Conservation (phyloP, 1,140 invertebrate species). For the Sycophaga agraensis region DNA sequence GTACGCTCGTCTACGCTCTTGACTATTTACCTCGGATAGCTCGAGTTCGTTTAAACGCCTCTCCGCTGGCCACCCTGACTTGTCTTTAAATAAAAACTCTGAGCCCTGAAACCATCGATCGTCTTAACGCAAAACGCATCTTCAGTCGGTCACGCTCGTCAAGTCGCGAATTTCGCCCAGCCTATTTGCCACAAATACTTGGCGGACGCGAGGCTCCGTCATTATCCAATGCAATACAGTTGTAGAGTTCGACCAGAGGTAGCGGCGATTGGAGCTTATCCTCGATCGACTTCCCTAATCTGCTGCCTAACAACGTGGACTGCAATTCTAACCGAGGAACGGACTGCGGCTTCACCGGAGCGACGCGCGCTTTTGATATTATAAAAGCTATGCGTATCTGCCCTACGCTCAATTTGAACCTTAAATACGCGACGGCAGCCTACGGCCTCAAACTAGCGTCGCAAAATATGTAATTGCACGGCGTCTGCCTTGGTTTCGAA, state of each 20-base stretch:
- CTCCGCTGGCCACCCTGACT: too few relatives aligned
- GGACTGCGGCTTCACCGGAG: too few relatives aligned
- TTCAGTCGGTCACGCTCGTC: too few relatives aligned
- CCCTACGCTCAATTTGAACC: background rate
- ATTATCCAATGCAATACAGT: constrained; percentile 13
- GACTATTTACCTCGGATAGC: too few relatives aligned
- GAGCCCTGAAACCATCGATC: too few relatives aligned
- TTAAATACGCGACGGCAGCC: constrained; percentile 1
- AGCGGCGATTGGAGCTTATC: background rate
- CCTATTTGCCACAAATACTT: background rate
- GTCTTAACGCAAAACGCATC: too few relatives aligned
- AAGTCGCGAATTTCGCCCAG: constrained; percentile 1
- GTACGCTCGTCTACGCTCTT: too few relatives aligned
- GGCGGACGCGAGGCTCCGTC: background rate
- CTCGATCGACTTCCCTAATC: background rate
- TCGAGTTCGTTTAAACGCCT: too few relatives aligned
- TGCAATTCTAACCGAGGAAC: too few relatives aligned
- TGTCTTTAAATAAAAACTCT: too few relatives aligned
- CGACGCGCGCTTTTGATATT: background rate
- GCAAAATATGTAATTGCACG: constrained; percentile 9
- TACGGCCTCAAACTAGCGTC: background rate
- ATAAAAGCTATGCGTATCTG: background rate
- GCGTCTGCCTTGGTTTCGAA: too few relatives aligned
- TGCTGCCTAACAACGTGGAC: background rate
- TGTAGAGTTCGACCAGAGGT: constrained; percentile 1